Percentiles rank a stretch among this genome's conserved stretches.
These are phyloP conservation scores for Oxyruncus cristatus DNA, from an alignment of 2,113 vertebrate species.

Conservation along the genomic window DNA sequence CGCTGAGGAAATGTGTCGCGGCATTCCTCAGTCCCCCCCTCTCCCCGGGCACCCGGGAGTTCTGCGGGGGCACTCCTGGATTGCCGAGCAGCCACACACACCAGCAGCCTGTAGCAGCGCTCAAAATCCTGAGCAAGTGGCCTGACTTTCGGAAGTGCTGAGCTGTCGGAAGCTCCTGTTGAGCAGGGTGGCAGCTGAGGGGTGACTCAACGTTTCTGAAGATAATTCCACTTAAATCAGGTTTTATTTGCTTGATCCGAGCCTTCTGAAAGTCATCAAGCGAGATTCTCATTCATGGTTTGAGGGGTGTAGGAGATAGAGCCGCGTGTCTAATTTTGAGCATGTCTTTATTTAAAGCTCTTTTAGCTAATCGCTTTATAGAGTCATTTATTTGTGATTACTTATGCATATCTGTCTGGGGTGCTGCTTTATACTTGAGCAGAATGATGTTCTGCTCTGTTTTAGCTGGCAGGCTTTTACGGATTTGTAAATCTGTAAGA, in stretches of 20 bases:
- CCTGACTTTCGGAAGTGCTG: neutral
- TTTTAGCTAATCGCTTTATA: neutral
- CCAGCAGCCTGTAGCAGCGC: neutral
- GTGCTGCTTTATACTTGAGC: neutral
- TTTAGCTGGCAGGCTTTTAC: neutral
- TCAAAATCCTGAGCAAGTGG: neutral
- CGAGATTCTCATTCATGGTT: neutral
- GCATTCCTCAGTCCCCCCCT: rapidly evolving
- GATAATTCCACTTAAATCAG: neutral
- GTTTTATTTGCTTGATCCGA: neutral
- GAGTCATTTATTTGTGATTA: neutral
- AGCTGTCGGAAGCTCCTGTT: neutral
- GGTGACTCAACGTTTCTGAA: neutral
- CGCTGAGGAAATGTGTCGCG: rapidly evolving
- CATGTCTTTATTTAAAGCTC: neutral
- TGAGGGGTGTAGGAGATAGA: neutral
- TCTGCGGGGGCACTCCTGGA: rapidly evolving
- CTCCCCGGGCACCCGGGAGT: neutral
- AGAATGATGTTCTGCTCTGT: neutral
- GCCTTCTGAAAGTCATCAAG: neutral
- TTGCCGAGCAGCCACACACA: rapidly evolving
- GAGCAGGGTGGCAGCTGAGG: neutral
- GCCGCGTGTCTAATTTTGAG: neutral
- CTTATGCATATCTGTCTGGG: neutral
- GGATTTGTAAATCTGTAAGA: neutral